phyloP scores from a whole-genome alignment of 2,113 vertebrate genomes.

The Halcyon senegalensis region DNA sequence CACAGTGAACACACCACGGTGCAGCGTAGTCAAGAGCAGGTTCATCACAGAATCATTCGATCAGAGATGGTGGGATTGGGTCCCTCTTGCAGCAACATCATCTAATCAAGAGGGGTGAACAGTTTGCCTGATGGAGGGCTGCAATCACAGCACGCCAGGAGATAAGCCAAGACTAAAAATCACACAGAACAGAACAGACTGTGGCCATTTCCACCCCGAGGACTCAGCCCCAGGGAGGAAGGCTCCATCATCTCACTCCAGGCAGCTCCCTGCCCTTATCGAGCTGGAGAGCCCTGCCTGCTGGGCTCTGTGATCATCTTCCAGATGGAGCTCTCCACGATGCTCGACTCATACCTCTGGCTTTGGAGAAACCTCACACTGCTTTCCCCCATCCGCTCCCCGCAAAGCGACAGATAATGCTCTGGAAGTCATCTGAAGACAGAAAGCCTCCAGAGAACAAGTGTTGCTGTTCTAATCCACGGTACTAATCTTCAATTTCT shows the following conservation, averaged over 20 bases:
- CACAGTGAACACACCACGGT: neutral
- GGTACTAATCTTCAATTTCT: neutral
- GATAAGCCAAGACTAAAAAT: neutral
- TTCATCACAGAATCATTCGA: neutral
- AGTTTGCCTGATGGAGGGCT: neutral
- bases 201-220: neutral
- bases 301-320: neutral
- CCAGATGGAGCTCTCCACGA: neutral
- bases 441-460: neutral
- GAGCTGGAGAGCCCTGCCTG: neutral
- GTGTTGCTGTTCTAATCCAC: neutral
- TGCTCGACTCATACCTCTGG: neutral
- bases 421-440: neutral
- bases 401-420: accelerated
- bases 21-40: neutral
- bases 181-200: neutral
- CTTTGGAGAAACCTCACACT: neutral
- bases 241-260: neutral
- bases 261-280: neutral
- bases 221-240: neutral
- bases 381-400: neutral
- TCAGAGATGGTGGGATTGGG: neutral
- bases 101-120: neutral
- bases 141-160: neutral
- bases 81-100: neutral